Evolutionary conservation across 2,888 invertebrate genomes (phyloP), one percentile per base, ranked within the genome.

Genomic region (Coelogynopora nodosa): DNA sequence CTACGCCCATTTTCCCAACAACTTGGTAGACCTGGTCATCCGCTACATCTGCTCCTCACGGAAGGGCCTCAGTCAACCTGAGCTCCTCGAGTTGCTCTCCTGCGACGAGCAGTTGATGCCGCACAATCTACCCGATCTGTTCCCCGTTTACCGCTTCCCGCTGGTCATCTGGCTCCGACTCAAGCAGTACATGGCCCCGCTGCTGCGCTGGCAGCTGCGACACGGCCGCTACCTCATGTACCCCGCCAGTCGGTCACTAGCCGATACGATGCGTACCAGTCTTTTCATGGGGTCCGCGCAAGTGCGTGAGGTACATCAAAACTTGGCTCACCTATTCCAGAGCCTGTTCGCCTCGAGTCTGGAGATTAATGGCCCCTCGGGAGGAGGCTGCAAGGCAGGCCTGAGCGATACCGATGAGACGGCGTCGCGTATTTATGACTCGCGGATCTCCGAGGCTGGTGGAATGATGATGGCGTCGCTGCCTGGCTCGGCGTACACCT

Each of bases 171-270:
- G 74, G 74, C 74, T 74, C 23, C 74, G 74, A 23, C 74, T 74
- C 2, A 74, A 74, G 23, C 74, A 74, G 10, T 23, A 74, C 74
- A 10, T 74, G 74, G 74, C 74, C 23, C 74, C 74, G 10, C 74
- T 74, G 23, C 74, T 74, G 2, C 74, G 74, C 23, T 74, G 74
- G 74, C 74, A 74, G 74, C 27, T 74, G 5, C 74, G 74, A 23
- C 74, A 74, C 23, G 74, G 74, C 27, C 74, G 74, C 5, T 74
- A 74, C 27, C 74, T 74, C 74, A 74, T 74, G 74, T 74, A 74
- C 23, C 74, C 74, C 2, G 74, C 74, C 5, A 74, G 74, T 23
- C 74, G 74, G 5, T 26, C 74, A 2, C 74, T 74, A 13, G 27
- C 74, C 23, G 74, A 74, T 13, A 26, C 23, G 2, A 74, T 74